Evolutionary conservation across 1,140 invertebrate genomes (phyloP).

Genomic region (Listronotus oregonensis): DNA sequence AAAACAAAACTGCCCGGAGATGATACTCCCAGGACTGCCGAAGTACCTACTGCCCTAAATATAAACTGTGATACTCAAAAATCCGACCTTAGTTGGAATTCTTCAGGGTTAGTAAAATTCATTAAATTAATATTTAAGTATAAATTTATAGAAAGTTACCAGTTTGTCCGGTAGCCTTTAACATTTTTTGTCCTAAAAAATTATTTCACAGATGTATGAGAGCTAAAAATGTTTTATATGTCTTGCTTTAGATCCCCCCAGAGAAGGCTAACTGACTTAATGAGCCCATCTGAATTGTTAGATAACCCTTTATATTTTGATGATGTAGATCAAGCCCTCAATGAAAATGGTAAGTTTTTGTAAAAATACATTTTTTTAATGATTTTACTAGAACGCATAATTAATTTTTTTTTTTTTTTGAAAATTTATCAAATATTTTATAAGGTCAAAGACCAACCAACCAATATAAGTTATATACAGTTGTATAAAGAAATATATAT

Average conservation of each 20-base stretch:
- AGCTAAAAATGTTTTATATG: not conserved
- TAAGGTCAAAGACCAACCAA: no score
- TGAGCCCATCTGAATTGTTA: conserved; percentile 53
- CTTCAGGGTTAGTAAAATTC: conserved; percentile 1
- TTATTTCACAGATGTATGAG: no score
- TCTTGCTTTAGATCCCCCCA: conserved; percentile 39
- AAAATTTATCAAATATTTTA: no score
- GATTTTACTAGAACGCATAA: no score
- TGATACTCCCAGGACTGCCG: conserved; percentile 22
- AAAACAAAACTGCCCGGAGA: conserved; percentile 15
- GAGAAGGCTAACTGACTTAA: conserved; percentile 45
- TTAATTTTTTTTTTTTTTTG: no score
- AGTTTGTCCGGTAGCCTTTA: no score
- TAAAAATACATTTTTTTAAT: conserved; percentile 3
- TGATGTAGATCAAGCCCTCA: conserved; percentile 51
- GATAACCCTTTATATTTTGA: conserved; percentile 51
- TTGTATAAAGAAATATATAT: no score
- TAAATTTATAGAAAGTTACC: no score
- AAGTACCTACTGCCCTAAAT: conserved; percentile 40
- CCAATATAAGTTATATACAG: no score
- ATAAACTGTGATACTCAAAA: conserved; percentile 49
- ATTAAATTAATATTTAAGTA: not conserved
- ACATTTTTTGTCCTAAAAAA: no score
- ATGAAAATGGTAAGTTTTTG: conserved; percentile 47
- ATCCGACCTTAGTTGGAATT: conserved; percentile 29